Base-by-base conservation (phyloP, 1,140 invertebrate species). In the Lethrus apterus region DNA sequence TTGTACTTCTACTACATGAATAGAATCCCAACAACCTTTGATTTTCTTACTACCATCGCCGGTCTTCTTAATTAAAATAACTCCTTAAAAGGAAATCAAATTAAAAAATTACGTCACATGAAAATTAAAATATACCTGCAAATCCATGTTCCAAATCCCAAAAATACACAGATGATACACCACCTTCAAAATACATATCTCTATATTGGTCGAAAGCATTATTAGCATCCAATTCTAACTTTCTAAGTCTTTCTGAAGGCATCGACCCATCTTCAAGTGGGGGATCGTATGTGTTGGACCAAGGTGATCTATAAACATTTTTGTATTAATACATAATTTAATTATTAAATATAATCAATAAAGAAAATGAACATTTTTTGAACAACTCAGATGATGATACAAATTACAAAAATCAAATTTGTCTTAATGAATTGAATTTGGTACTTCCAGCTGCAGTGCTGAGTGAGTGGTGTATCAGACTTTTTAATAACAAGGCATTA, bases 181-280 rank as follows among this genome's bases (percentile, higher is more conserved):
- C 96, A 44, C 97, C 97, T 71, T 99, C 97, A 70, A 97, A 99
- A 72, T 99, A 98, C 84, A 99, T 93, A 71, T 99, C 95, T 68
- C 94, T 81, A 65, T 98, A 99, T 64, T 96, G 90, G 69, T 99
- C 94, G 70, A 99, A 99, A 8, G 96, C 96, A 66, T 87, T 80
- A 73, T 99, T 99, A 0, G 95, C 95, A 65, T 99, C 94, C 35
- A 99, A 81, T 74, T 99, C 97, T 52, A 99, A 70, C 69, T 93
- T 93, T 50, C 97, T 77, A 55, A 99, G 74, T 58, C 85, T 81
- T 60, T 99, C 95, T 13, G 95, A 97, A 18, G 97, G 97, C 86
- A 98, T 89, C 10, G 94, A 92, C 3, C 94, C 96, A 78, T 99
- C 96, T 69, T 98, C 94, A 38, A 99, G 67, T 1, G 93, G 90